Percentiles rank a stretch among this genome's conserved stretches.
Conservation (phyloP, 2,113 vertebrate genomes). For the Stigmatopora nigra region DNA sequence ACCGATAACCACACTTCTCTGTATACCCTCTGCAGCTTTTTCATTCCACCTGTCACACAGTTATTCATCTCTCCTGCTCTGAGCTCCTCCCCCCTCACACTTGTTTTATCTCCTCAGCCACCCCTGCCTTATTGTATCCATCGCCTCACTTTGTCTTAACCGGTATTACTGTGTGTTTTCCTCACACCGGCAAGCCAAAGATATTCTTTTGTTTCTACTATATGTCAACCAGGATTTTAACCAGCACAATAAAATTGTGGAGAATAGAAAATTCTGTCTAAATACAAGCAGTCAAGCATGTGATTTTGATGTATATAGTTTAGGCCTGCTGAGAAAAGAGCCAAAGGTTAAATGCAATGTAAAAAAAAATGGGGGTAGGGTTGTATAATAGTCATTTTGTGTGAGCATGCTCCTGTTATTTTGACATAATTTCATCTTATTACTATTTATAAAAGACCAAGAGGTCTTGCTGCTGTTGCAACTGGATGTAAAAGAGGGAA, state of each 20-base stretch:
- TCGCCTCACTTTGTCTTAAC: slow-evolving; percentile 49
- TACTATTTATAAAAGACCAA: slow-evolving; percentile 54
- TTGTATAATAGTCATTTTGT: slow-evolving; percentile 56
- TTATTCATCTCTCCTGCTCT: slow-evolving; percentile 59
- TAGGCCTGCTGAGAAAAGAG: slow-evolving; percentile 26
- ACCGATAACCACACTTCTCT: slow-evolving; percentile 48
- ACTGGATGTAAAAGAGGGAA: slow-evolving; percentile 18
- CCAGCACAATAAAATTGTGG: slow-evolving; percentile 11
- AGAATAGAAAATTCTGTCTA: slow-evolving; percentile 24
- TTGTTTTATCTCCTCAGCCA: slow-evolving; percentile 55
- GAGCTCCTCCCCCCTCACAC: slow-evolving; percentile 40
- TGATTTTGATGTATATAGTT: slow-evolving; percentile 22
- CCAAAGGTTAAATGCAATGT: slow-evolving; percentile 71
- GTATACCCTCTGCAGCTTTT: slow-evolving; percentile 54
- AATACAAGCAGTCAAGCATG: slow-evolving; percentile 44
- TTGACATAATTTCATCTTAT: slow-evolving; percentile 63
- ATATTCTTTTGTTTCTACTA: not conserved
- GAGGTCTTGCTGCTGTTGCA: slow-evolving; percentile 16
- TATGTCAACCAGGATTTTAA: slow-evolving; percentile 5
- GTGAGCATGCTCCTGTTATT: slow-evolving; percentile 58
- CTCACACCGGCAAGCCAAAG: slow-evolving; percentile 18
- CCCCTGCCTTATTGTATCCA: slow-evolving; percentile 53
- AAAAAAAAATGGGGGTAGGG: slow-evolving; percentile 37
- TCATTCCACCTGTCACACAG: slow-evolving; percentile 63
- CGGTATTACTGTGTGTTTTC: slow-evolving; percentile 31